A percentile compares a stretch with the other conserved stretches of the same genome.
Evolutionary conservation across 1,140 invertebrate genomes (phyloP).

Genomic region (Pogonus chalceus): DNA sequence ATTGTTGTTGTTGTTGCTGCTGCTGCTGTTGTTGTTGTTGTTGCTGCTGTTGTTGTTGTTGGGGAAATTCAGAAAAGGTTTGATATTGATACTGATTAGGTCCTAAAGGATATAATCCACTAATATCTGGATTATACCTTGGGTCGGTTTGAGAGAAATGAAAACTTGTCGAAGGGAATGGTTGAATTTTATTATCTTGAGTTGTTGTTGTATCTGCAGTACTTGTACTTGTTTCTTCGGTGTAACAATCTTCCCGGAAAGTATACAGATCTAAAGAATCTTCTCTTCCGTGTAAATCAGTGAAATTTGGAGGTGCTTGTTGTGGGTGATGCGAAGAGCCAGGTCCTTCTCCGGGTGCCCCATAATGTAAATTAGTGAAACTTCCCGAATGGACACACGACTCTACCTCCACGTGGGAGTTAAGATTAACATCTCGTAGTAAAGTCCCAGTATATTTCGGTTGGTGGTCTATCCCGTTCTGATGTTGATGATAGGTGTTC

Average conservation of each 20-base stretch:
- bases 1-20: conserved; percentile 11
- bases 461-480: conserved; percentile 13
- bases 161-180: neutral
- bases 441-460: conserved; percentile 35
- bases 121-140: neutral
- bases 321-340: conserved; percentile 18
- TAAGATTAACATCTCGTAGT: conserved; percentile 43
- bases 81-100: neutral
- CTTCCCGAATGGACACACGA: conserved; percentile 50
- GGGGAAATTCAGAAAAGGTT: too few relatives aligned
- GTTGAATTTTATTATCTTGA: neutral
- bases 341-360: conserved; percentile 29
- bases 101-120: neutral
- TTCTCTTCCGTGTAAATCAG: conserved; percentile 44
- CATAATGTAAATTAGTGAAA: conserved; percentile 56
- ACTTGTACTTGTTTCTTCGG: conserved; percentile 39
- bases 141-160: neutral
- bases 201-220: conserved; percentile 21
- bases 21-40: neutral
- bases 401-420: conserved; percentile 47
- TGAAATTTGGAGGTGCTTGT: conserved; percentile 13
- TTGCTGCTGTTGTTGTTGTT: neutral
- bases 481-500: conserved; percentile 18
- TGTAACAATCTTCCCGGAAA: conserved; percentile 57
- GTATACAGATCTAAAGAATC: conserved; percentile 55